A percentile compares a stretch with the other conserved stretches of the same genome.
These are phyloP conservation scores for Hypanus sabinus DNA, from an alignment of 2,113 vertebrate species.

Conservation along the genomic window DNA sequence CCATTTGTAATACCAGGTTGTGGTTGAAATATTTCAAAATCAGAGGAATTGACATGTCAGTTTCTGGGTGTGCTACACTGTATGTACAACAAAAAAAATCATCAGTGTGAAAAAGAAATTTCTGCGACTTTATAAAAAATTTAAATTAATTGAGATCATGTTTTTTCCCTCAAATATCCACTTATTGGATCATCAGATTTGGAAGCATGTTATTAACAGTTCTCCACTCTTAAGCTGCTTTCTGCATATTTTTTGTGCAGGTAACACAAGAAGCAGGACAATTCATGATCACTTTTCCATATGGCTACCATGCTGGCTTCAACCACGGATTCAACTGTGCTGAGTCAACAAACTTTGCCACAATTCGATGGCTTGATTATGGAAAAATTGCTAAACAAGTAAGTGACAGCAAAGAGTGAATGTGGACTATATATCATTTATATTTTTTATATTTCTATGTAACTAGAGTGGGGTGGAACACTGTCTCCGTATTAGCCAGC, in stretches of 20 bases:
- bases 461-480: too few species aligned
- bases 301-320: conserved; percentile 95
- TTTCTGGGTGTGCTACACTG: not conserved
- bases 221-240: not conserved
- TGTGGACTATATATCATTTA: conserved; percentile 34
- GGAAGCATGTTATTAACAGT: not conserved
- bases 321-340: conserved; percentile 99
- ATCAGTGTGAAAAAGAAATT: not conserved
- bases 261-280: conserved; percentile 93
- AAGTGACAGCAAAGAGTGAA: conserved; percentile 44
- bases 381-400: conserved; percentile 85
- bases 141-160: not conserved
- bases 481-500: not conserved
- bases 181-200: too few species aligned
- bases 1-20: not conserved
- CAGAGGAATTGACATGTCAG: not conserved
- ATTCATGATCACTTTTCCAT: conserved; percentile 97
- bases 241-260: conserved; percentile 52
- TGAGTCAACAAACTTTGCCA: conserved; percentile 96
- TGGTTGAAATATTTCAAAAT: conserved; percentile 1
- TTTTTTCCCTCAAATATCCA: not conserved
- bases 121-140: not conserved
- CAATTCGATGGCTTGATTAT: conserved; percentile 92
- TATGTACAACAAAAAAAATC: not conserved
- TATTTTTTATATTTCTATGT: not conserved